A percentile compares a stretch with the other conserved stretches of the same genome.
These are phyloP conservation scores for Sebastolobus altivelis DNA, from an alignment of 2,797 vertebrate species.

Conservation along the genomic window DNA sequence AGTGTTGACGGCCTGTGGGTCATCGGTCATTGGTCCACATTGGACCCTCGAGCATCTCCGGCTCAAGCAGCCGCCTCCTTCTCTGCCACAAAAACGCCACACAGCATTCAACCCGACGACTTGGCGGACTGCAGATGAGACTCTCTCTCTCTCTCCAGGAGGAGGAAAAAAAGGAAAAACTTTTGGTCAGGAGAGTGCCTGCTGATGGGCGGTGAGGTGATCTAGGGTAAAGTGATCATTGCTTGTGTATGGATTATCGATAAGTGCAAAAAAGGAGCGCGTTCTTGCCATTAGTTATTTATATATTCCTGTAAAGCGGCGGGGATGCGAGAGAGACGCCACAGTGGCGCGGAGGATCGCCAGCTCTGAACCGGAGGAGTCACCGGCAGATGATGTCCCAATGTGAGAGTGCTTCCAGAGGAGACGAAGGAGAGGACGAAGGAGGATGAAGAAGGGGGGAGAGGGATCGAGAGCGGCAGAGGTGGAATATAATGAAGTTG, in stretches of 20 bases:
- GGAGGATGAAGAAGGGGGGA: constrained; percentile 91
- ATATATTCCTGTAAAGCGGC: constrained; percentile 76
- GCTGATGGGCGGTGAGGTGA: constrained; percentile 9
- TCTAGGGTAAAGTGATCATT: constrained; percentile 23
- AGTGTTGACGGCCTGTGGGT: constrained; percentile 32
- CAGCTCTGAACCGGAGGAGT: constrained; percentile 80
- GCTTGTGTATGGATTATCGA: constrained; percentile 57
- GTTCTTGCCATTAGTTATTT: constrained; percentile 84
- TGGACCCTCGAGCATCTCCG: constrained; percentile 22
- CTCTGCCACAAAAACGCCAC: constrained; percentile 39
- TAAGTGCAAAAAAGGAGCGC: constrained; percentile 61
- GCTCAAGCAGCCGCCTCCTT: constrained; percentile 48
- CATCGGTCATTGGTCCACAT: constrained; percentile 52
- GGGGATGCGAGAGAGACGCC: constrained; percentile 82
- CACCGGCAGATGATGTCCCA: constrained; percentile 83
- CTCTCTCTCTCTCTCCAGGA: not conserved
- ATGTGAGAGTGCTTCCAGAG: constrained; percentile 84
- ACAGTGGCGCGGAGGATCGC: constrained; percentile 70
- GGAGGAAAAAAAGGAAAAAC: constrained; percentile 18
- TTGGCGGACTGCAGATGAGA: constrained; percentile 41
- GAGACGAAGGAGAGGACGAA: constrained; percentile 91
- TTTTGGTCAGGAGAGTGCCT: constrained; percentile 42
- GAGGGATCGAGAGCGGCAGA: constrained; percentile 87
- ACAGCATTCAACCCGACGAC: constrained; percentile 30
- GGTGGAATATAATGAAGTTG: constrained; percentile 96